Evolutionary conservation across 23 tunicate species (phyloP), one percentile per base, ranked within the genome.

Genomic region (Ascidia mentula): DNA sequence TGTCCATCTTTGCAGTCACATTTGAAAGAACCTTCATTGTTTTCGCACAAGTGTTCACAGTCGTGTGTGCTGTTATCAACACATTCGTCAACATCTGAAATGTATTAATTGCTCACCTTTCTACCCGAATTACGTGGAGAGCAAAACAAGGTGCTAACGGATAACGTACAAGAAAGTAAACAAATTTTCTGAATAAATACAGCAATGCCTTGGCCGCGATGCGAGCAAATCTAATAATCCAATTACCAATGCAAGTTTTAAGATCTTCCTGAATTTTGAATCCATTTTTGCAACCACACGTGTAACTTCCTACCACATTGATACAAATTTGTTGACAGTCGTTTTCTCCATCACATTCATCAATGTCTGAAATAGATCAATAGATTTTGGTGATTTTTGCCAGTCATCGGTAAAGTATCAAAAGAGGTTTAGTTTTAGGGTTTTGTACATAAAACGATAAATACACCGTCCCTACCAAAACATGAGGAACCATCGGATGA

Each of bases 41-140:
- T 86, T 0, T 32, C 40, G 77, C 89, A 86, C 36, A 31, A 34
- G 35, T 79, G 84, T 32, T 86, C 72, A 35, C 84, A 84, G 46
- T 69, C 80, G 36, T 84, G 78, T 20, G 65, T 53, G 34, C 24
- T 22, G 31, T 72, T 60, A 34, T 24, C 76, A 18, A 20, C 84
- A 37, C 89, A 86, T 72, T 86, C 89, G 28, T 86, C 40, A 22
- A 86, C 74, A 79, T 86, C 89, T 79, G 46, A 31, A 42, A 42
- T 42, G 53, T 42, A 42, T 30, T 24, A 81, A 24, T 42, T 42
- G 12, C 15, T n/a, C n/a, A n/a, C n/a, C n/a, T n/a, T n/a, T n/a
- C n/a, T n/a, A n/a, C 53, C 53, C 12, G 15, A 42, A 42, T 12
- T 42, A 42, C 53, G 15, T 42, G 15, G 53, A 12, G 53, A 15